Evolutionary conservation across 2,888 invertebrate genomes (phyloP).

Genomic region (Dolichomitus sp.): DNA sequence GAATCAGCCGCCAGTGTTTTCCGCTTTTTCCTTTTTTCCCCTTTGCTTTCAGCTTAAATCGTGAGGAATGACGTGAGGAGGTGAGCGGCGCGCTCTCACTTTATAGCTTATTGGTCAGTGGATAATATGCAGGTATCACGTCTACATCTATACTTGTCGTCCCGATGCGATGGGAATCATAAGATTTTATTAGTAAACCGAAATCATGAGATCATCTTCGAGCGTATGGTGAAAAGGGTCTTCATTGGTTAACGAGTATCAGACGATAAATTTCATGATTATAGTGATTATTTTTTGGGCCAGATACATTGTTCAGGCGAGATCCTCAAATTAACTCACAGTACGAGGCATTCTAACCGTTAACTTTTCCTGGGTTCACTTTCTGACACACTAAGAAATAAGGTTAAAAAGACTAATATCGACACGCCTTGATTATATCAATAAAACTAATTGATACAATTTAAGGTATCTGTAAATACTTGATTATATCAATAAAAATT

Average conservation of each 20-base stretch:
- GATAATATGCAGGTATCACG: constrained; percentile 12
- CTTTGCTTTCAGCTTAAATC: constrained; percentile 8
- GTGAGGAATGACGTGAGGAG: constrained; percentile 36
- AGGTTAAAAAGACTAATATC: not conserved
- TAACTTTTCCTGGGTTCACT: not conserved
- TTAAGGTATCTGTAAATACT: no score
- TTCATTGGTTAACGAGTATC: constrained; percentile 15
- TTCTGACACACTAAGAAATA: not conserved
- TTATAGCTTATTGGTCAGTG: constrained; percentile 28
- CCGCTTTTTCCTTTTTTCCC: constrained; percentile 8
- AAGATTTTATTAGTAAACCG: not conserved
- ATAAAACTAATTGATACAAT: no score
- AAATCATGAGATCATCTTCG: not conserved
- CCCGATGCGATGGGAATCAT: not conserved
- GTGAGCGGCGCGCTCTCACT: constrained; percentile 23
- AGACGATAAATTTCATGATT: constrained; percentile 15
- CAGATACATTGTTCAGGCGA: constrained; percentile 1
- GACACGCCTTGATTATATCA: not conserved
- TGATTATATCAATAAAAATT: not conserved
- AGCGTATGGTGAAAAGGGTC: constrained; percentile 4
- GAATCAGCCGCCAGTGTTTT: constrained; percentile 32
- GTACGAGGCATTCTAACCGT: not conserved
- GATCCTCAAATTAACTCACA: not conserved
- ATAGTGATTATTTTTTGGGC: constrained; percentile 25
- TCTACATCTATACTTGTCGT: constrained; percentile 9